Percentiles rank a stretch among this genome's conserved stretches.
Conservation (phyloP, 2,113 vertebrate genomes). For the Progne subis region DNA sequence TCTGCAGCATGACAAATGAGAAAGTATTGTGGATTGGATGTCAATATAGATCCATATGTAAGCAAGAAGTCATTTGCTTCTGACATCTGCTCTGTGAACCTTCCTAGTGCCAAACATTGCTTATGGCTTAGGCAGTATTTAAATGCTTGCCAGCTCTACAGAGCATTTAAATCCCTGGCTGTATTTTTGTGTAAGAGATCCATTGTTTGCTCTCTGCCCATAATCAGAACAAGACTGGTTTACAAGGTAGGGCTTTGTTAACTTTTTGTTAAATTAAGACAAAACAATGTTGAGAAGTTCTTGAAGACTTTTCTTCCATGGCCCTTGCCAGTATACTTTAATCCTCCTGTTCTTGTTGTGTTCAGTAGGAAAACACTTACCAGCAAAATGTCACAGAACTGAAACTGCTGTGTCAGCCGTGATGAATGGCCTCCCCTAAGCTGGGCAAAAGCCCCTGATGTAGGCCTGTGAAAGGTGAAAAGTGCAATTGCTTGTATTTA, state of each 20-base stretch:
- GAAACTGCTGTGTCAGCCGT: neutral
- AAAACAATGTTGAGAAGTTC: neutral
- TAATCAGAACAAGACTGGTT: neutral
- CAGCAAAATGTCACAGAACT: neutral
- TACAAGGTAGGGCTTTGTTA: neutral
- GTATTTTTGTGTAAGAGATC: neutral
- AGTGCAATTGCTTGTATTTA: neutral
- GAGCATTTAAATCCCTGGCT: neutral
- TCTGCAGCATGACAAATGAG: neutral
- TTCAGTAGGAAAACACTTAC: neutral
- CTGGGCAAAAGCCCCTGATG: neutral
- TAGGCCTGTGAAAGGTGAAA: neutral
- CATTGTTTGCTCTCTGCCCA: neutral
- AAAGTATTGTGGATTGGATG: neutral
- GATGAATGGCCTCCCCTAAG: neutral
- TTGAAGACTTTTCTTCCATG: neutral
- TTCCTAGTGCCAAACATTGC: neutral
- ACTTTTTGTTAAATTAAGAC: neutral
- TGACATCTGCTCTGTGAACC: neutral
- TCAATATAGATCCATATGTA: neutral
- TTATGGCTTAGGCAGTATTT: neutral
- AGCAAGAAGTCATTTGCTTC: neutral
- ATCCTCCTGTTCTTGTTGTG: neutral
- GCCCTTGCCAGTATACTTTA: neutral
- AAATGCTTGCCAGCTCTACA: neutral